A percentile compares a stretch with the other conserved stretches of the same genome.
Evolutionary conservation across 2,113 vertebrate species (phyloP).

Genomic region (Haliaeetus leucogaster): DNA sequence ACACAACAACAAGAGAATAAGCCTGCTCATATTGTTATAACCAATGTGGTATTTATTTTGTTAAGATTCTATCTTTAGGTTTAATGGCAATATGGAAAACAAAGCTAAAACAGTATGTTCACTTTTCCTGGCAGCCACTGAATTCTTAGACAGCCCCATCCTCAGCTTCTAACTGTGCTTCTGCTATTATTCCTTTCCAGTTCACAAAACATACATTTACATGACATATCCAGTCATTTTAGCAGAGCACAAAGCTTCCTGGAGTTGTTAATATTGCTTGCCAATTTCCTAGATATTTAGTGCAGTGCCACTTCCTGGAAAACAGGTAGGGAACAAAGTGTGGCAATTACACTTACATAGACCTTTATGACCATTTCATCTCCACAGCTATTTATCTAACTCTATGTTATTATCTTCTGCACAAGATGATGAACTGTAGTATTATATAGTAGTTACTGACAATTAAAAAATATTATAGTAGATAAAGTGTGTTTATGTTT

Average conservation of each 20-base stretch:
- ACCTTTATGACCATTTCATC: background rate
- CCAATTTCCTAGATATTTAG: background rate
- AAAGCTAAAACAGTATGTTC: background rate
- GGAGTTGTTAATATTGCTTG: background rate
- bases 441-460: background rate
- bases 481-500: background rate
- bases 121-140: background rate
- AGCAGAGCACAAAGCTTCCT: conserved; percentile 8
- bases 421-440: background rate
- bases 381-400: conserved; percentile 1
- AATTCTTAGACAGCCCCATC: background rate
- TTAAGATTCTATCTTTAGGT: background rate
- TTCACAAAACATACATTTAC: background rate
- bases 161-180: background rate
- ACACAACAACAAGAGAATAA: background rate
- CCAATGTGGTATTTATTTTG: background rate
- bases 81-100: background rate
- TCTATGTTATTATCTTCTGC: background rate
- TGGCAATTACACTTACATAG: background rate
- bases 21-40: background rate
- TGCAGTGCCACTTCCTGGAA: background rate
- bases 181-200: conserved; percentile 11
- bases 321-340: background rate
- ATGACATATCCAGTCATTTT: background rate
- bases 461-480: background rate